phyloP scores from a whole-genome alignment of 2,888 invertebrate species.

The Cephus runcator region DNA sequence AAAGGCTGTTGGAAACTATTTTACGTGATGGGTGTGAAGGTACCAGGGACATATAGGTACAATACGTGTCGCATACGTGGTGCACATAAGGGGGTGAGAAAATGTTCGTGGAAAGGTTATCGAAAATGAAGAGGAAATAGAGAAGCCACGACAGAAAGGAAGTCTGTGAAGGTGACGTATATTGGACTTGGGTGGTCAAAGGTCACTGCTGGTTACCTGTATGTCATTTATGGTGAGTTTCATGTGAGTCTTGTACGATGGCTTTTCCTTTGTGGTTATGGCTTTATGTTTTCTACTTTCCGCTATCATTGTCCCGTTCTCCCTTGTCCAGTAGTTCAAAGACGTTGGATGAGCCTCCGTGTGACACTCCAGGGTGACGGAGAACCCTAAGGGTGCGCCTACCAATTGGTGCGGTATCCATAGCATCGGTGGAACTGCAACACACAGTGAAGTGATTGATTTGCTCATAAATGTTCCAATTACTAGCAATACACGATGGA shows the following conservation, averaged over 20 bases:
- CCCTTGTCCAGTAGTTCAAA: slow-evolving; percentile 90
- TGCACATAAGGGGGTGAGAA: background rate
- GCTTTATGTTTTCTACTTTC: slow-evolving; percentile 82
- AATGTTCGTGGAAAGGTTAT: background rate
- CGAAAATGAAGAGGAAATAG: background rate
- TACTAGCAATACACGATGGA: slow-evolving; percentile 46
- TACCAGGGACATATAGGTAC: background rate
- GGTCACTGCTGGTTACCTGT: slow-evolving; percentile 39
- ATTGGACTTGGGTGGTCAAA: no score
- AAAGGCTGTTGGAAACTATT: background rate
- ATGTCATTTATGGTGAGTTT: slow-evolving; percentile 83
- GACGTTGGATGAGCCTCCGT: slow-evolving; percentile 93
- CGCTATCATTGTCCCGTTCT: slow-evolving; percentile 90
- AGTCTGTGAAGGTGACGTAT: background rate
- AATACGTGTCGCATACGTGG: background rate
- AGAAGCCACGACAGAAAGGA: background rate
- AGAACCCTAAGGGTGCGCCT: slow-evolving; percentile 84
- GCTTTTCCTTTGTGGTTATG: slow-evolving; percentile 73
- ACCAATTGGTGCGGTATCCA: slow-evolving; percentile 93
- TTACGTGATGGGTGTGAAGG: background rate
- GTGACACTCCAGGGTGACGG: slow-evolving; percentile 87
- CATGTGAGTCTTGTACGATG: slow-evolving; percentile 89
- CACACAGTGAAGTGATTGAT: slow-evolving; percentile 49
- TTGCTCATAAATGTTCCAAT: slow-evolving; percentile 56
- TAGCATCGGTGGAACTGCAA: slow-evolving; percentile 89